Conservation (phyloP, 1,140 invertebrate genomes). For the Carcinoscorpius rotundicauda region DNA sequence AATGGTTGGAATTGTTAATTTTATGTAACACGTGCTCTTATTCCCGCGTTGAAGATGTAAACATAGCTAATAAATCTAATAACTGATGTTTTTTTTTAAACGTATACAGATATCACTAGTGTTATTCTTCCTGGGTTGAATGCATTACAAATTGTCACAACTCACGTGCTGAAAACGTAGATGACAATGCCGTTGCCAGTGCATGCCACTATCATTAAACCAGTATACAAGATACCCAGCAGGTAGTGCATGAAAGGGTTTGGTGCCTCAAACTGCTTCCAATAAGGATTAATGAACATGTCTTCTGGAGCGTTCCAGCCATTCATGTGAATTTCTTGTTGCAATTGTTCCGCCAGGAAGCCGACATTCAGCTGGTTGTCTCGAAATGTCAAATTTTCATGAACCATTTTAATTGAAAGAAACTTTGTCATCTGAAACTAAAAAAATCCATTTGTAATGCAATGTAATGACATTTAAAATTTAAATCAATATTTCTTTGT, state of each 20-base stretch:
- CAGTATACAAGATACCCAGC: slow-evolving; percentile 27
- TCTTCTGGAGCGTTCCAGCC: slow-evolving; percentile 12
- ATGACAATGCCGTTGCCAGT: slow-evolving; percentile 32
- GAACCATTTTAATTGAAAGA: too few relatives aligned
- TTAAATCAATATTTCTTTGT: too few relatives aligned
- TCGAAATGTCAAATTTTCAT: too few relatives aligned
- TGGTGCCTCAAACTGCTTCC: slow-evolving; percentile 17
- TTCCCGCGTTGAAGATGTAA: neutral
- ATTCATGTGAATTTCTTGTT: slow-evolving; percentile 6
- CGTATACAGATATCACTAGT: neutral
- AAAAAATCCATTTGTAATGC: too few relatives aligned
- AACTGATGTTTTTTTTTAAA: slow-evolving; percentile 1
- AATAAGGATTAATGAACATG: slow-evolving; percentile 17
- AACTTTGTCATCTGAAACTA: too few relatives aligned
- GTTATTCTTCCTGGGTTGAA: too few relatives aligned
- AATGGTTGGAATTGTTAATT: neutral
- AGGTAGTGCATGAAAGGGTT: slow-evolving; percentile 23
- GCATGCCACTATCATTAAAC: slow-evolving; percentile 28
- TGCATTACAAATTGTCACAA: neutral
- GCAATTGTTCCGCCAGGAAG: too few relatives aligned
- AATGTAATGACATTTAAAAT: too few relatives aligned
- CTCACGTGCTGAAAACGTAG: slow-evolving; percentile 32
- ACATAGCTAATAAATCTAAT: neutral
- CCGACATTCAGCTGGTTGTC: too few relatives aligned
- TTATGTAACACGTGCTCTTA: too few relatives aligned